phyloP scores from a whole-genome alignment of 2,797 vertebrate genomes.

The Delichon dasypus region DNA sequence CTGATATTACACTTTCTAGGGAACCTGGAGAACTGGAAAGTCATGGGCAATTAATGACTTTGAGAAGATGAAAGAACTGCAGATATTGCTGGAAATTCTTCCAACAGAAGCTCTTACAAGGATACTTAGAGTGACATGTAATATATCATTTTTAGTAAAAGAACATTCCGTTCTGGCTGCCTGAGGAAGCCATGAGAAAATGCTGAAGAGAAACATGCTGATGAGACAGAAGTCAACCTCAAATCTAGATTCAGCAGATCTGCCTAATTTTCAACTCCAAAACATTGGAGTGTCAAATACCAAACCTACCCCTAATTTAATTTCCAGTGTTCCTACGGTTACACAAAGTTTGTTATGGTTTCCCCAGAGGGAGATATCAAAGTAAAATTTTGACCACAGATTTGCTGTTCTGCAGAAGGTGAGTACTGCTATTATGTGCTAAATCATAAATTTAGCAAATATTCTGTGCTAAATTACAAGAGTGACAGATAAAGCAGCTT shows the following conservation, averaged over 20 bases:
- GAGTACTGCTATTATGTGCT: not conserved
- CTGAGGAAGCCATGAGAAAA: not conserved
- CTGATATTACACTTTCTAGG: conserved; percentile 48
- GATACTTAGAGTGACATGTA: conserved; percentile 31
- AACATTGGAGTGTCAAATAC: not conserved
- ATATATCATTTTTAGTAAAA: conserved; percentile 47
- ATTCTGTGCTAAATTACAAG: not conserved
- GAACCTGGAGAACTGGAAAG: conserved; percentile 9
- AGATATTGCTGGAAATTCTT: conserved; percentile 55
- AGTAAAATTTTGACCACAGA: not conserved
- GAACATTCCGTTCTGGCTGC: not conserved
- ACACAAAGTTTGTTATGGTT: not conserved
- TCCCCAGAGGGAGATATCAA: not conserved
- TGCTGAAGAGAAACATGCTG: not conserved
- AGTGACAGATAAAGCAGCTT: not conserved
- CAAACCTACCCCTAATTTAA: not conserved
- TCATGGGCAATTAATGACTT: conserved; percentile 45
- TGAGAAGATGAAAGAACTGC: conserved; percentile 30
- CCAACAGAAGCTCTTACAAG: conserved; percentile 25
- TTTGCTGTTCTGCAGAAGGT: not conserved
- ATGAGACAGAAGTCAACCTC: not conserved
- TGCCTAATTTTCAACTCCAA: not conserved
- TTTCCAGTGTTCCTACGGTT: not conserved
- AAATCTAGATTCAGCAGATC: not conserved
- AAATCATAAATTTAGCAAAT: not conserved